Evolutionary conservation across 2,888 invertebrate genomes (phyloP).

Genomic region (Noctua pronuba): DNA sequence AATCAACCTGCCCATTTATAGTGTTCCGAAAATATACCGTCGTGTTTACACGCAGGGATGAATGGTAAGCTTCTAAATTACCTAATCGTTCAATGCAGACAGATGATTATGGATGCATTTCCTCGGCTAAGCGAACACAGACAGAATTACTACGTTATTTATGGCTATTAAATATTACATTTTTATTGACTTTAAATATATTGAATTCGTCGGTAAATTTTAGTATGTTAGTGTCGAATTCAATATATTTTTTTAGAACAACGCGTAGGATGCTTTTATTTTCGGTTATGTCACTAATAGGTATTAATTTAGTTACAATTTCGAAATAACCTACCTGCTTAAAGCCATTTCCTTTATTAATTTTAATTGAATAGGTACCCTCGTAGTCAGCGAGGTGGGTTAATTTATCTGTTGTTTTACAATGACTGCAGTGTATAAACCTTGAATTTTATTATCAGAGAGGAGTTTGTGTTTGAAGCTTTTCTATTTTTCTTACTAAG

Average conservation of each 20-base stretch:
- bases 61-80: slow-evolving; percentile 64
- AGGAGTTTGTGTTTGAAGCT: neutral
- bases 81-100: slow-evolving; percentile 48
- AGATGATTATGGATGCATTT: slow-evolving; percentile 49
- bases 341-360: neutral
- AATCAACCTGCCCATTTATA: slow-evolving; percentile 78
- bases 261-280: slow-evolving; percentile 14
- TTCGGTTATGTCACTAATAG: neutral
- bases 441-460: neutral
- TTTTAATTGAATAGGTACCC: too few relatives aligned
- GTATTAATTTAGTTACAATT: neutral
- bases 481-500: neutral
- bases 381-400: neutral
- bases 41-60: slow-evolving; percentile 73
- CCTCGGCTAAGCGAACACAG: slow-evolving; percentile 17
- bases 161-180: slow-evolving; percentile 36
- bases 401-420: neutral
- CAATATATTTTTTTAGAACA: slow-evolving; percentile 5
- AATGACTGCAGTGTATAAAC: neutral
- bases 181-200: slow-evolving; percentile 31
- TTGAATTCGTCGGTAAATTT: slow-evolving; percentile 13
- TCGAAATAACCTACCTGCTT: neutral
- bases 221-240: slow-evolving; percentile 8
- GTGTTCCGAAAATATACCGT: slow-evolving; percentile 77
- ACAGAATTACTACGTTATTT: slow-evolving; percentile 49